phyloP scores from a whole-genome alignment of 2,113 vertebrate genomes.

The Oryzias celebensis region DNA sequence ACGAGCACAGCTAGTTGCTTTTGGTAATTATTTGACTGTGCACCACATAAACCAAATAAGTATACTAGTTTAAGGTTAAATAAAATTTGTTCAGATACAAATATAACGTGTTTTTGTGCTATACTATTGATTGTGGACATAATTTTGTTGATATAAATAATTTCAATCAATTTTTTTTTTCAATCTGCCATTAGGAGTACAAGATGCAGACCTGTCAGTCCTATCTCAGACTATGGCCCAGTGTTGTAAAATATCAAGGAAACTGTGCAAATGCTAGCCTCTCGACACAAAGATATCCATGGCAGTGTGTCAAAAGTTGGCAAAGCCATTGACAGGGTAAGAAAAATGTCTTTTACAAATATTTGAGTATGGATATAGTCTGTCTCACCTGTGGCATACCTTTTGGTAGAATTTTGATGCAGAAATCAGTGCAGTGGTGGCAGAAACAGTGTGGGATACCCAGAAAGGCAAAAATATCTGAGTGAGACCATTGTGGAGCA shows the following conservation, averaged over 20 bases:
- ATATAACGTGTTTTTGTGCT: not conserved
- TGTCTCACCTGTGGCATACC: not conserved
- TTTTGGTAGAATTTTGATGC: slow-evolving; percentile 86
- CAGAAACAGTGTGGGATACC: slow-evolving; percentile 87
- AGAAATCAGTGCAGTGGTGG: slow-evolving; percentile 87
- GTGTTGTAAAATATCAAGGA: slow-evolving; percentile 91
- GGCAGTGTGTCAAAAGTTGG: slow-evolving; percentile 90
- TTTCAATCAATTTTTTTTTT: not conserved
- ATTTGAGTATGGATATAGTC: not conserved
- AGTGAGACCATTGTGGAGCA: slow-evolving; percentile 89
- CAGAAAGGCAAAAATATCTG: slow-evolving; percentile 86
- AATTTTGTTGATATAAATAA: not conserved
- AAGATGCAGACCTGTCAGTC: slow-evolving; percentile 83
- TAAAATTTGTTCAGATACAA: no score
- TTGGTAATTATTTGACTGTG: slow-evolving; percentile 70
- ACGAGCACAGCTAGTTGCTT: slow-evolving; percentile 80
- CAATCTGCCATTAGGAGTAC: slow-evolving; percentile 75
- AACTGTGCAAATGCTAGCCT: slow-evolving; percentile 87
- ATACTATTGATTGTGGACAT: not conserved
- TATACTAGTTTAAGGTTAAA: no score
- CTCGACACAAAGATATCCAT: slow-evolving; percentile 89
- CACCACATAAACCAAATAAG: no score
- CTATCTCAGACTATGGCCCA: slow-evolving; percentile 87
- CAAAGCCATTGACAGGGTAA: slow-evolving; percentile 89
- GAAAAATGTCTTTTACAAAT: slow-evolving; percentile 1